Conservation (phyloP, 2,797 vertebrate species). For the Eupleurogrammus muticus region DNA sequence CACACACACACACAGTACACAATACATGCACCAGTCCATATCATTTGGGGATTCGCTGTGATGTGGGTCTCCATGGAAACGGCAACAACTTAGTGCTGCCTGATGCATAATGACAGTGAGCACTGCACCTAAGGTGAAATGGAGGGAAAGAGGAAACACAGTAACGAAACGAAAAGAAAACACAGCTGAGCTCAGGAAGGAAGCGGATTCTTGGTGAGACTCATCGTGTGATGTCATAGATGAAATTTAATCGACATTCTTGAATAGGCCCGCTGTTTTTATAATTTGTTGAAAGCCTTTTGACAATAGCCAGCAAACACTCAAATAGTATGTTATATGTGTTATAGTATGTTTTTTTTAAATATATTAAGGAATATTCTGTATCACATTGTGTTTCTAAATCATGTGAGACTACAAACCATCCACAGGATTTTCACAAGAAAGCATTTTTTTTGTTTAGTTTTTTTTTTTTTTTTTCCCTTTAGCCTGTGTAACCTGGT, state of each 20-base stretch:
- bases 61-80: conserved; percentile 82
- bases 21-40: conserved; percentile 43
- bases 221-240: not conserved
- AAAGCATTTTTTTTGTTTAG: not conserved
- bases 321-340: not conserved
- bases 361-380: not conserved
- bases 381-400: not conserved
- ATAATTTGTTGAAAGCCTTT: not conserved
- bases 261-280: not conserved
- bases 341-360: no score
- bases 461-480: no score
- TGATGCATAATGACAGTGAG: conserved; percentile 71
- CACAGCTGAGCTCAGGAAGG: conserved; percentile 10
- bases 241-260: not conserved
- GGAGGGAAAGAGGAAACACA: not conserved
- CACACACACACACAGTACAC: conserved; percentile 17
- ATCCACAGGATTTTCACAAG: not conserved
- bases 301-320: not conserved
- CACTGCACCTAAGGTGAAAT: conserved; percentile 55
- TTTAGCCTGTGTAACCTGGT: not conserved
- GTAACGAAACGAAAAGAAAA: not conserved
- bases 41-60: conserved; percentile 64
- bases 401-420: not conserved
- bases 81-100: conserved; percentile 65
- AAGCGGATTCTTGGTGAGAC: not conserved